These are phyloP conservation scores for Calosoma granatense DNA, from an alignment of 1,140 invertebrate genomes.

Conservation along the genomic window DNA sequence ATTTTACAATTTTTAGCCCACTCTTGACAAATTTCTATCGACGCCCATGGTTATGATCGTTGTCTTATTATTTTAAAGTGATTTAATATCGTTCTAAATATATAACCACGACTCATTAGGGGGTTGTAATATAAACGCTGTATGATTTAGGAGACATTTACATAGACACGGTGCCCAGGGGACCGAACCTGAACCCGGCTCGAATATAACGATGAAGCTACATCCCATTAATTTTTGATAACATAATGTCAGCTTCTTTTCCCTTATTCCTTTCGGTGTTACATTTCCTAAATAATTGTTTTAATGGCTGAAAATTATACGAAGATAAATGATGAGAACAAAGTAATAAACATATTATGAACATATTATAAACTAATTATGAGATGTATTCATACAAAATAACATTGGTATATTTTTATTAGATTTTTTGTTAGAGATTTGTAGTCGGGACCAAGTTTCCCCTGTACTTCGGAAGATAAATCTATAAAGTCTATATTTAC, in stretches of 20 bases:
- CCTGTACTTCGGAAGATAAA: neutral
- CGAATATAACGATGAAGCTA: neutral
- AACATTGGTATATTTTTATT: too few relatives aligned
- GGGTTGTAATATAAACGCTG: neutral
- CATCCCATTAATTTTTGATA: neutral
- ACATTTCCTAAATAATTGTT: neutral
- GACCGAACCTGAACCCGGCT: neutral
- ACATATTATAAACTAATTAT: too few relatives aligned
- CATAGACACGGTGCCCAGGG: neutral
- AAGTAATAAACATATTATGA: too few relatives aligned
- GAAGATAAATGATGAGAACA: too few relatives aligned
- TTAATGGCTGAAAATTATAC: too few relatives aligned
- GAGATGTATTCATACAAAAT: too few relatives aligned
- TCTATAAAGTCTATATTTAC: slow-evolving; percentile 7
- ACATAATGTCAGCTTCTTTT: neutral
- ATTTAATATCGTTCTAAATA: neutral
- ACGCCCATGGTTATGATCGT: too few relatives aligned
- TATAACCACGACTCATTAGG: neutral
- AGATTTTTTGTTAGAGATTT: too few relatives aligned
- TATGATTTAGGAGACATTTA: neutral
- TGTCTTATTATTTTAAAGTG: neutral
- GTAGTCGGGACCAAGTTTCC: neutral
- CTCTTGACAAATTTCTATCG: too few relatives aligned
- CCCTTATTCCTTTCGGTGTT: neutral
- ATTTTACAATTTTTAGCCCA: too few relatives aligned